phyloP scores from a whole-genome alignment of 2,888 invertebrate species.

The Lepetodrilus schrolli region DNA sequence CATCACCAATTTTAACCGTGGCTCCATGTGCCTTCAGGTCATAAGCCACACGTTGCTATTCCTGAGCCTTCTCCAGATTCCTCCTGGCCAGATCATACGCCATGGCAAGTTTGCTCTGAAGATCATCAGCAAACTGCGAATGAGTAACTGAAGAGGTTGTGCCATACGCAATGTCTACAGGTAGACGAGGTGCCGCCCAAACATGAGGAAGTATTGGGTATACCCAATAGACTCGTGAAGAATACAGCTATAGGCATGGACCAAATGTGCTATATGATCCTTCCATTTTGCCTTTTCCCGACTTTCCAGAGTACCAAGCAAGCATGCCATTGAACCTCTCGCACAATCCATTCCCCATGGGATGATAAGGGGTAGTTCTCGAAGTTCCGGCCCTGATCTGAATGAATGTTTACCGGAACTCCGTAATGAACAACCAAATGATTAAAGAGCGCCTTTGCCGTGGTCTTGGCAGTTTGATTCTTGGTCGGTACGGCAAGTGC shows the following conservation, averaged over 20 bases:
- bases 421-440: too few relatives aligned
- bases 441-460: neutral
- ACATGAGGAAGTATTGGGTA: neutral
- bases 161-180: neutral
- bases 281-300: neutral
- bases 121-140: too few relatives aligned
- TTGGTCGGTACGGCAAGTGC: neutral
- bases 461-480: neutral
- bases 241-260: neutral
- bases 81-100: neutral
- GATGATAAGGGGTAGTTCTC: too few relatives aligned
- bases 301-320: too few relatives aligned
- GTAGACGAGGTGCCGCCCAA: neutral
- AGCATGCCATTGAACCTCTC: too few relatives aligned
- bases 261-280: neutral
- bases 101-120: too few relatives aligned
- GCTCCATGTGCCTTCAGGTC: neutral
- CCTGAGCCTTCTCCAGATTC: neutral
- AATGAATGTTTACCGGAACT: neutral
- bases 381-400: neutral
- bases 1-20: neutral
- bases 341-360: too few relatives aligned
- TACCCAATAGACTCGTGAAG: neutral
- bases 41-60: neutral
- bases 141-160: neutral